Conservation (phyloP, 2,797 vertebrate genomes). For the Clarias platycephalus region DNA sequence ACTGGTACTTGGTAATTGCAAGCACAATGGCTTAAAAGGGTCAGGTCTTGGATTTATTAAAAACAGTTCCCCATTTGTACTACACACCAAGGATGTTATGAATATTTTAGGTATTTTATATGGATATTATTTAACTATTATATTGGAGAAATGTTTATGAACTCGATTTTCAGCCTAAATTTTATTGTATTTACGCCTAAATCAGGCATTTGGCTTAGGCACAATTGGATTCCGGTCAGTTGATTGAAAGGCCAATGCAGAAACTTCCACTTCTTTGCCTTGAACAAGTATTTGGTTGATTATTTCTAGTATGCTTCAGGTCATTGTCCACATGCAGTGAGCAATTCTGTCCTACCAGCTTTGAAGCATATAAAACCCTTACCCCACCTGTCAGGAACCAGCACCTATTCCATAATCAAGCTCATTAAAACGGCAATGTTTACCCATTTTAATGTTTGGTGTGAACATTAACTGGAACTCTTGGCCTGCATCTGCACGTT, state of each 20-base stretch:
- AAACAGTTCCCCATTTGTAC: background rate
- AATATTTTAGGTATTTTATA: background rate
- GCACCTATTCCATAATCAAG: background rate
- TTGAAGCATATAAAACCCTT: background rate
- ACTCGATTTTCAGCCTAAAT: background rate
- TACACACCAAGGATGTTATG: background rate
- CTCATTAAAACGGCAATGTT: background rate
- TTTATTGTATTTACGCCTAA: conserved; percentile 46
- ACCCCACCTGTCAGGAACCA: background rate
- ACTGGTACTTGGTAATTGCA: background rate
- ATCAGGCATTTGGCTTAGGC: conserved; percentile 31
- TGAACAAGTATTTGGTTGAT: background rate
- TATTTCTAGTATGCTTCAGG: background rate
- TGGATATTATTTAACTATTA: background rate
- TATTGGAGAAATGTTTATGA: background rate
- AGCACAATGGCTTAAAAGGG: background rate
- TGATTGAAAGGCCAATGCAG: background rate
- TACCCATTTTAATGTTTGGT: background rate
- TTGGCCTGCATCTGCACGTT: background rate
- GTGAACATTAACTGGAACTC: background rate
- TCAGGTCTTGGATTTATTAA: background rate
- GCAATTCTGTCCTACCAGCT: background rate
- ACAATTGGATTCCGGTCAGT: background rate
- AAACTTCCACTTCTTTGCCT: background rate
- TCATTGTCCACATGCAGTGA: background rate